phyloP scores from a whole-genome alignment of 2,888 invertebrate species.

The Argyresthia albistria region DNA sequence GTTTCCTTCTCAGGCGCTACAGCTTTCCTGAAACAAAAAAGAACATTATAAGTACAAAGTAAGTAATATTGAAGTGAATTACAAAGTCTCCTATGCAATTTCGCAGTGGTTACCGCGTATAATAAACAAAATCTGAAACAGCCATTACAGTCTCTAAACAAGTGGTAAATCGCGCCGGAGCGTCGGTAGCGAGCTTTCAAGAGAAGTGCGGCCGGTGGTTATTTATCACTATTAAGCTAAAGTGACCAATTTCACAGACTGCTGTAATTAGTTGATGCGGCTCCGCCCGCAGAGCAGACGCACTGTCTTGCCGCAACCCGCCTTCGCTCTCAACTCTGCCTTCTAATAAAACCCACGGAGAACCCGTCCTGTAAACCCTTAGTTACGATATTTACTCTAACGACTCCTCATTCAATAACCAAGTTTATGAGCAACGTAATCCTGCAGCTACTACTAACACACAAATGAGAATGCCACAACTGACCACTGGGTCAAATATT shows the following conservation, averaged over 20 bases:
- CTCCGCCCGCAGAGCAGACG: conserved; percentile 19
- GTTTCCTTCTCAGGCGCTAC: conserved; percentile 32
- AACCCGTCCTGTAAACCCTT: background rate
- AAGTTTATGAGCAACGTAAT: background rate
- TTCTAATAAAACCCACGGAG: background rate
- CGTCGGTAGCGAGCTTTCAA: conserved; percentile 21
- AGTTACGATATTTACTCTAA: conserved; percentile 2
- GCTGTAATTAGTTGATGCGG: conserved; percentile 38
- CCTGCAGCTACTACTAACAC: too few relatives aligned
- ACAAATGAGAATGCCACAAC: too few relatives aligned
- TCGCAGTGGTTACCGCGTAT: background rate
- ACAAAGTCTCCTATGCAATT: too few relatives aligned
- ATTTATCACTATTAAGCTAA: conserved; percentile 43
- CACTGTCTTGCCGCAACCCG: conserved; percentile 7
- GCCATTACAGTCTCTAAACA: conserved; percentile 15
- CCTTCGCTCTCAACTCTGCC: background rate
- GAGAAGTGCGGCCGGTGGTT: conserved; percentile 31
- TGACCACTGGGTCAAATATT: too few relatives aligned
- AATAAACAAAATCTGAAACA: background rate
- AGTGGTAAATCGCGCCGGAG: conserved; percentile 24
- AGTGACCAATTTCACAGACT: conserved; percentile 52
- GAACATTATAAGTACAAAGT: background rate
- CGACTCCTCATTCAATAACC: background rate
- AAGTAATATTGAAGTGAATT: too few relatives aligned
- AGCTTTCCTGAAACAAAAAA: conserved; percentile 49